Base-by-base conservation (phyloP, 1,140 invertebrate species). In the Calliopsis andreniformis region DNA sequence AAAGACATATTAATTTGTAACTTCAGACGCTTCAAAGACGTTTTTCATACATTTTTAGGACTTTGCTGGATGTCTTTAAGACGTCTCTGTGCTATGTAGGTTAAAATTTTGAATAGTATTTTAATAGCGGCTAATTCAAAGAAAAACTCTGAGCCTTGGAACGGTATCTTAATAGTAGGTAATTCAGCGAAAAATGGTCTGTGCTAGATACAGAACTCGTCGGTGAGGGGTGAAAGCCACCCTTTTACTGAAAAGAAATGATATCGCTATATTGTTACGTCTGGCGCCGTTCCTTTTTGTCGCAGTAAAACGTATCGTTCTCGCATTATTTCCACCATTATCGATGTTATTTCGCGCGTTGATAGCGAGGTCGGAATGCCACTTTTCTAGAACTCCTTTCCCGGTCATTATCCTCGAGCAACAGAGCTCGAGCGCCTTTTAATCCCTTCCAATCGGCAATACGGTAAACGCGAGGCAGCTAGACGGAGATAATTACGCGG, bases 311-410 rank as follows among this genome's bases (percentile, higher is more conserved):
- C 25, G 16, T 25, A 58, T 69, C 64, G 67, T 81, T 63, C 55
- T 45, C 14, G 45, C 23, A 16, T 16, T 35, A 3, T 28, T 30
- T 49, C 43, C 45, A 4, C 30, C 18, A 35, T 47, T 45, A 43
- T 77, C 58, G 51, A 53, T 59, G 32, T 43, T 43, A 63, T 58
- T 32, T 39, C 25, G 10, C 10, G 25, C 10, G 28, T 4, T 18
- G 4, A 47, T 56, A 42, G 72, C 47, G 28, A 61, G 73, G 76
- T 79, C 28, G 62, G 51, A 30, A 81, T 67, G 66, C 28, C 32
- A 49, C 43, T 67, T 68, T 53, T 39, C 10, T 28, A 16, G 25
- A 43, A 62, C 23, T 56, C 42, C 32, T 28, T 42, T 45, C 14
- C 43, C n/a, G 42, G 49, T 71, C 53, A 63, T 76, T 61, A 66